These are phyloP conservation scores for Caenorhabditis doughertyi DNA, from an alignment of 2,888 invertebrate genomes.

Conservation along the genomic window DNA sequence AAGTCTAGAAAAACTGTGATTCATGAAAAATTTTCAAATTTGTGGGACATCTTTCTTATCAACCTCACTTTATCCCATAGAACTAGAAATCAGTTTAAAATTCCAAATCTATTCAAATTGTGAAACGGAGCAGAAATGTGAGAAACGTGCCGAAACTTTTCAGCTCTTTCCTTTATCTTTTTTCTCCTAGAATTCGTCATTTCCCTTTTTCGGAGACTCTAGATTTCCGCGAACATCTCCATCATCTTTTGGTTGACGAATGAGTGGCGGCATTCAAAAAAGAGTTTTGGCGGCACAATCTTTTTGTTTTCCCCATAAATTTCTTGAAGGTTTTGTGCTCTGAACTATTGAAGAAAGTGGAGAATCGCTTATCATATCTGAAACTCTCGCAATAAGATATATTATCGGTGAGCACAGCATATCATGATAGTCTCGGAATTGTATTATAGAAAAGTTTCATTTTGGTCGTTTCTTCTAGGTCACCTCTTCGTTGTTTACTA, in stretches of 20 bases:
- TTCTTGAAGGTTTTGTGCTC: background rate
- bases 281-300: slow-evolving; percentile 18
- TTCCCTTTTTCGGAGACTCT: slow-evolving; percentile 35
- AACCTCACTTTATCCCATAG: background rate
- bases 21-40: no score
- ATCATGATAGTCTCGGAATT: background rate
- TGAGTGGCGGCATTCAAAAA: slow-evolving; percentile 34
- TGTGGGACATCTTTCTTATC: no score
- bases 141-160: background rate
- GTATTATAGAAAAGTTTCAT: background rate
- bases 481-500: background rate
- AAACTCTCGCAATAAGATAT: no score
- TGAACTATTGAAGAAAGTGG: background rate
- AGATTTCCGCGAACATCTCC: slow-evolving; percentile 49
- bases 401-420: no score
- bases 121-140: background rate
- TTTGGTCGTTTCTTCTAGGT: background rate
- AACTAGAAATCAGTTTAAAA: background rate
- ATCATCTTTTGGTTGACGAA: slow-evolving; percentile 57
- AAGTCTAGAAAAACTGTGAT: background rate
- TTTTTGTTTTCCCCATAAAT: slow-evolving; percentile 15
- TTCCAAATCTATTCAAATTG: background rate
- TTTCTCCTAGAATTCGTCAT: slow-evolving; percentile 39
- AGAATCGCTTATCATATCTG: no score
- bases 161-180: slow-evolving; percentile 6